Base-by-base conservation (phyloP, 2,888 invertebrate genomes). In the Scelioninae gen. 2 region DNA sequence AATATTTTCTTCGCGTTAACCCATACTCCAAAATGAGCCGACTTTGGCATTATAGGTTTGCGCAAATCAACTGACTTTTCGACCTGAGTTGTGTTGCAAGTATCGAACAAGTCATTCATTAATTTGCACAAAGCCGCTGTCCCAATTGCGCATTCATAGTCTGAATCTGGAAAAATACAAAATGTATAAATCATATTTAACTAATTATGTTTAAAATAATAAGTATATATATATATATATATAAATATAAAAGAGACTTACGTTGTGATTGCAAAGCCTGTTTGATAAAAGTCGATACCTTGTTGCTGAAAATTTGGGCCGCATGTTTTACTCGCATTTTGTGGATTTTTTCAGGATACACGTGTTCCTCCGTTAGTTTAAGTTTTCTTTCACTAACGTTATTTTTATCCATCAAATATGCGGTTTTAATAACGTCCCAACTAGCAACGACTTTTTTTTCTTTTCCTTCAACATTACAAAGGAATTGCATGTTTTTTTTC, bases 271-370 rank as follows among this genome's bases (percentile, higher is more conserved):
- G n/a, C n/a, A n/a, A n/a, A n/a, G n/a, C n/a, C n/a, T n/a, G n/a
- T n/a, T n/a, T n/a, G n/a, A n/a, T n/a, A n/a, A n/a, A n/a, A n/a
- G n/a, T n/a, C n/a, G n/a, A n/a, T n/a, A n/a, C n/a, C n/a, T n/a
- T n/a, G 2, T 28, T 7, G 11, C 50, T 50, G 1, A 61, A 18
- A n/a, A 35, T 18, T 33, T 64, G 52, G 15, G 22, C 13, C 1
- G 53, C 52, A 13, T 48, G 43, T 16, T 64, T 52, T 1, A 64
- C 53, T 13, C 63, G 25, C 63, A 64, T 53, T 43, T 64, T 64
- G 1, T 19, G 5, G 1, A 64, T 52, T 53, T 64, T 53, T 9
- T 15, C 16, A 9, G 10, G 31, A 19, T 15, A 28, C 1, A 64
- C 16, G 10, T 64, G 43, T 6, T 50, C 63, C 1, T 63, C 63